Conservation (phyloP, 2,113 vertebrate genomes). For the Psilopsiagon aymara region DNA sequence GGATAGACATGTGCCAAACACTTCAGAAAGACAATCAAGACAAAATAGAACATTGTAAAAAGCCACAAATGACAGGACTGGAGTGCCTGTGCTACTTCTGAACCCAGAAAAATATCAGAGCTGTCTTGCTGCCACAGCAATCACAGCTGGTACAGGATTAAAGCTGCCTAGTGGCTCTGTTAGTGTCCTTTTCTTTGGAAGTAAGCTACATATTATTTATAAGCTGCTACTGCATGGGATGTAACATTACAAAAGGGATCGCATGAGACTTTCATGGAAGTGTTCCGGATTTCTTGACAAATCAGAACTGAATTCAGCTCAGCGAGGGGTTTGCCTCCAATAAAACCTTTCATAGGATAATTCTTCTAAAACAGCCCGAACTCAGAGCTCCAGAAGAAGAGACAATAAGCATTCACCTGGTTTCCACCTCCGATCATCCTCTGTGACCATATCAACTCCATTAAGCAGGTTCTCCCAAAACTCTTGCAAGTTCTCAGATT, state of each 20-base stretch:
- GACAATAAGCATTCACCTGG: conserved; percentile 78
- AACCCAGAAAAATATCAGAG: not conserved
- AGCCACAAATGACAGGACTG: not conserved
- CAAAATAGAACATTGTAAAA: not conserved
- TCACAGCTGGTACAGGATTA: not conserved
- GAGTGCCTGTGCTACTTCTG: not conserved
- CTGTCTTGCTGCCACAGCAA: not conserved
- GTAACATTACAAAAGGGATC: not conserved
- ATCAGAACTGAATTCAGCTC: not conserved
- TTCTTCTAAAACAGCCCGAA: not conserved
- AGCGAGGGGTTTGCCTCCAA: fast-evolving
- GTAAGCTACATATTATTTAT: not conserved
- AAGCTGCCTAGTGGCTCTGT: not conserved
- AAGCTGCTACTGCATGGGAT: not conserved
- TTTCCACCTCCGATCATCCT: conserved; percentile 94
- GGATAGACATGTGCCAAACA: not conserved
- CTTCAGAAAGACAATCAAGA: not conserved
- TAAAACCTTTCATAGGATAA: not conserved
- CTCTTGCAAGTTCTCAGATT: conserved; percentile 90
- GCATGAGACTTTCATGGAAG: not conserved
- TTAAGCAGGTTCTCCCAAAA: conserved; percentile 96
- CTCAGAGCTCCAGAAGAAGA: not conserved
- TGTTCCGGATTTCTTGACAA: not conserved
- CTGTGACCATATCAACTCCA: conserved; percentile 96
- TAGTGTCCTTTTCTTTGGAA: not conserved